Base-by-base conservation (phyloP, 2,113 vertebrate genomes). In the Abramis brama region DNA sequence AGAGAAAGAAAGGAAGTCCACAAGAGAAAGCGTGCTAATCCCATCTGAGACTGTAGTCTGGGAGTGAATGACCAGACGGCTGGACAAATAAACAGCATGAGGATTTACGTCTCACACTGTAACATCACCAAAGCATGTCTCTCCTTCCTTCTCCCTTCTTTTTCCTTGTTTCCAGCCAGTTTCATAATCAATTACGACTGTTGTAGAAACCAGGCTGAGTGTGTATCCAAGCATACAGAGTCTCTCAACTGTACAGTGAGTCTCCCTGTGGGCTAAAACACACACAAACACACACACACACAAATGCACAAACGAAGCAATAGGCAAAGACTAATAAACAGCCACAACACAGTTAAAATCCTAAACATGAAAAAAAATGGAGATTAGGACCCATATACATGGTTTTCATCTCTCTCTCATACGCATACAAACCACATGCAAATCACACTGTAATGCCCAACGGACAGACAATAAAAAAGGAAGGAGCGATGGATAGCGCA, bases 161-260 rank as follows among this genome's bases (percentile, higher is more conserved):
- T 73, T 21, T 39, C 27, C 17, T 82, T 47, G 33, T 59, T 83
- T 73, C 21, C 30, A 57, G 21, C 3, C 33, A 36, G 68, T 83
- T 73, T 83, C n/a, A 83, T 71, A 71, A 83, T 59, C 81, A 74
- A 43, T 59, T 73, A 83, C 7, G 2, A 59, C 21, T 71, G 47
- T 74, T 83, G 50, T 83, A 59, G 64, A 73, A 83, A 73, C 81
- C 66, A 83, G 62, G 79, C 77, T 50, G 60, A 52, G 68, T 71
- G 81, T 83, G 82, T 83, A 83, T 39, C 68, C 82, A 83, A 73
- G 82, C 82, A 74, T 73, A 74, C 50, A 73, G 64, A 73, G 82
- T 83, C 81, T 73, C 81, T 52, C 79, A 68, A 66, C 79, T 82
- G 79, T 68, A 68, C 43, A 52, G 79, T 52, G 62, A 70, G 62